phyloP scores from a whole-genome alignment of 2,888 invertebrate species.

The Drosophila mettleri region DNA sequence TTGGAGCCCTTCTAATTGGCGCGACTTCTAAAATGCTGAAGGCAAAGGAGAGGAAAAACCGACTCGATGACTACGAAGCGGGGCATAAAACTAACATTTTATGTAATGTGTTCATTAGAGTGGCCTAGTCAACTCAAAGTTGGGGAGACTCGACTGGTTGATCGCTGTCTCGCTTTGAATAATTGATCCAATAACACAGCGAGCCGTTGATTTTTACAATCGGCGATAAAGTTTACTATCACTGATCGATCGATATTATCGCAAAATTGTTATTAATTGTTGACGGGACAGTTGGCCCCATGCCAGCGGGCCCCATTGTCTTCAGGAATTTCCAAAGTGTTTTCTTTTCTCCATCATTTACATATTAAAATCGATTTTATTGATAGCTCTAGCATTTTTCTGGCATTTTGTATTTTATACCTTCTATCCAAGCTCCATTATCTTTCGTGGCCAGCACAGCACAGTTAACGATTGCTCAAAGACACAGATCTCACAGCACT shows the following conservation, averaged over 20 bases:
- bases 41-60: slow-evolving; percentile 14
- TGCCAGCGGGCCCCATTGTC: slow-evolving; percentile 18
- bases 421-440: slow-evolving; percentile 28
- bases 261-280: slow-evolving; percentile 78
- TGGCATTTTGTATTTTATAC: slow-evolving; percentile 58
- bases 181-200: slow-evolving; percentile 78
- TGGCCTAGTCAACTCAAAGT: slow-evolving; percentile 28
- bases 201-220: slow-evolving; percentile 76
- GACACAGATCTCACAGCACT: slow-evolving; percentile 56
- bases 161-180: slow-evolving; percentile 42
- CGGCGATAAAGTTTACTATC: slow-evolving; percentile 75
- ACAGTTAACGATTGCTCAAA: slow-evolving; percentile 57
- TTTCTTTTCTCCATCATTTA: slow-evolving; percentile 62
- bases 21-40: slow-evolving; percentile 29
- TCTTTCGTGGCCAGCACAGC: slow-evolving; percentile 25
- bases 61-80: slow-evolving; percentile 57
- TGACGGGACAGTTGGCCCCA: slow-evolving; percentile 5
- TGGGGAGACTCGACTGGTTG: slow-evolving; percentile 11
- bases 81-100: slow-evolving; percentile 75
- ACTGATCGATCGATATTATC: slow-evolving; percentile 73
- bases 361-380: slow-evolving; percentile 69
- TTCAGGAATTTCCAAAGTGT: slow-evolving; percentile 47
- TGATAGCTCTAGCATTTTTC: slow-evolving; percentile 66
- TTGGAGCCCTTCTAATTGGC: slow-evolving; percentile 71
- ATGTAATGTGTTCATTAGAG: slow-evolving; percentile 79